Evolutionary conservation across 2,888 invertebrate genomes (phyloP), one percentile per base, ranked within the genome.

Genomic region (Magallana nippona): DNA sequence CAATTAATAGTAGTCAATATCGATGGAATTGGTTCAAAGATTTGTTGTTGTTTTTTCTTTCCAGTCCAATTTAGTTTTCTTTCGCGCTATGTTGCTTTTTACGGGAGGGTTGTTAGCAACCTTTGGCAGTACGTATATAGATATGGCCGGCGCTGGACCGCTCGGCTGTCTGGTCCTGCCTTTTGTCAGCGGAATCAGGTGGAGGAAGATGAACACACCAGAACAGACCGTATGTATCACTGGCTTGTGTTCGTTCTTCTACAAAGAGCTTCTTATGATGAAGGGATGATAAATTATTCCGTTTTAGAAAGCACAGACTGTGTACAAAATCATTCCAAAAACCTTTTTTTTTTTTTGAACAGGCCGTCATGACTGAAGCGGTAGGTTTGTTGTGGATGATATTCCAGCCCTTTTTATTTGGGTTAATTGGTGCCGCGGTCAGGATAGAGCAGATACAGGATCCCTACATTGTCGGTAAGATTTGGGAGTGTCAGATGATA

Each of bases 321-420:
- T 17, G n/a, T n/a, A 17, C 60, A 60, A 15, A 60, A 13, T 60
- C 19, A 19, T 44, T 44, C 44, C 44, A 8, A 44, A 44, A 44
- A 3, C 44, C 8, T 5, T 5, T 5, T 44, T 44, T 5, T 44
- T 44, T 44, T 60, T 19, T 60, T 60, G 10, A 55, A 22, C 55
- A 83, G 83, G 79, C 78, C 55, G 55, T 55, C 11, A 83, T 83
- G 27, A 79, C 77, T 44, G 97, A 97, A 0, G 96, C 97, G 17
- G 97, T 98, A 91, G 97, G 97, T 94, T 96, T 97, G 85, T 96
- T 98, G 94, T 99, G 99, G 99, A 97, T 97, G 96, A 96, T 98
- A 88, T 98, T 98, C 94, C 98, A 99, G 94, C 98, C 98, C 0
- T 96, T 98, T 92, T 95, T 99, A n/a, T 99, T 99, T 94, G 97